Conservation (phyloP, 2,888 invertebrate genomes). For the Drosophila kanekoi region DNA sequence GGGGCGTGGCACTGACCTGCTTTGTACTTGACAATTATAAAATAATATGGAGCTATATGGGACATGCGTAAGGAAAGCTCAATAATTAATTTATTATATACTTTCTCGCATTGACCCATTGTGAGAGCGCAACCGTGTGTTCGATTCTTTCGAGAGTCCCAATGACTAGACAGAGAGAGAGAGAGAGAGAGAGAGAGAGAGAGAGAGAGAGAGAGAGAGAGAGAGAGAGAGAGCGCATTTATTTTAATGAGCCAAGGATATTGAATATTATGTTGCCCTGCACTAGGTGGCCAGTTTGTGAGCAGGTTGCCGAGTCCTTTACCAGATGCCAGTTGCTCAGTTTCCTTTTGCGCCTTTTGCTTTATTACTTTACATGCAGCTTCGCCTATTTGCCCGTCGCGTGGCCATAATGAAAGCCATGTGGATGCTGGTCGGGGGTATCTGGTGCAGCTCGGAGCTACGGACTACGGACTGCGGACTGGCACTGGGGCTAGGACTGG, state of each 20-base stretch:
- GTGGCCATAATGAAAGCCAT: constrained; percentile 53
- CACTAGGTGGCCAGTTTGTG: constrained; percentile 21
- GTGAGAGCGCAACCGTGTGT: background rate
- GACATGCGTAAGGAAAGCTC: background rate
- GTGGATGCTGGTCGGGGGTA: constrained; percentile 12
- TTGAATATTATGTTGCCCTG: constrained; percentile 73
- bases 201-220: background rate
- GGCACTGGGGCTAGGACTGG: constrained; percentile 11
- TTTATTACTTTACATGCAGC: constrained; percentile 65
- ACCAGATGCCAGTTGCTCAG: constrained; percentile 26
- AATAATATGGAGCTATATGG: background rate
- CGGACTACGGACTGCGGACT: constrained; percentile 4
- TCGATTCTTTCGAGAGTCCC: background rate
- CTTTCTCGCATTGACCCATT: too few species aligned
- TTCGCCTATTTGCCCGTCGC: constrained; percentile 53
- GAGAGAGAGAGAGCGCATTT: constrained; percentile 41
- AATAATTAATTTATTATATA: constrained; percentile 18
- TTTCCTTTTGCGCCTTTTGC: constrained; percentile 20
- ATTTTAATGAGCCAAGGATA: constrained; percentile 82
- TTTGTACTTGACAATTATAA: constrained; percentile 23
- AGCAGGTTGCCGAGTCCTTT: background rate
- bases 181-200: constrained; percentile 1
- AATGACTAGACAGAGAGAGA: background rate
- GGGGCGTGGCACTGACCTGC: constrained; percentile 4
- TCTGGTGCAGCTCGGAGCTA: constrained; percentile 14